Evolutionary conservation across 2,113 vertebrate species (phyloP).

Genomic region (Aphyosemion australe): DNA sequence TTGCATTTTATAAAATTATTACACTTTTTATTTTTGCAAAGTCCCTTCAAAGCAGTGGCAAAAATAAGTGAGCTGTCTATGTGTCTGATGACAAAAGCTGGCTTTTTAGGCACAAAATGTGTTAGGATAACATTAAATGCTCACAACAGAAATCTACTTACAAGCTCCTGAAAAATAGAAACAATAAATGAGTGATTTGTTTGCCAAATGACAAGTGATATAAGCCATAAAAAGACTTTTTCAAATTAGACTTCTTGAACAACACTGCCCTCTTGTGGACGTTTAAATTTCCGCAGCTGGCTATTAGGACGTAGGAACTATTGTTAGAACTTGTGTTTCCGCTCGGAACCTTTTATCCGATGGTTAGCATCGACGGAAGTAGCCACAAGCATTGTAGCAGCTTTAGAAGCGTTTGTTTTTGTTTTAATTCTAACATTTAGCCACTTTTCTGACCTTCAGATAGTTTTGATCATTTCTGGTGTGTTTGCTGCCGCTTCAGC

Average conservation of each 20-base stretch:
- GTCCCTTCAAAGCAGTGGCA: too few relatives aligned
- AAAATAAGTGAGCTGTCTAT: not conserved
- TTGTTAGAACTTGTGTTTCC: constrained; percentile 43
- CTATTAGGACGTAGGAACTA: constrained; percentile 41
- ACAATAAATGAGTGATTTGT: not conserved
- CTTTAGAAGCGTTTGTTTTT: not conserved
- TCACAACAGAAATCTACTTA: not conserved
- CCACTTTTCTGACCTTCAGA: not conserved
- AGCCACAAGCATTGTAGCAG: not conserved
- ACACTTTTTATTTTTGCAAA: too few relatives aligned
- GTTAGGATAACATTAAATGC: not conserved
- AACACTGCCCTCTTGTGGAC: constrained; percentile 61
- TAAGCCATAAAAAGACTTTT: too few relatives aligned
- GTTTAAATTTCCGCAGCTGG: not conserved
- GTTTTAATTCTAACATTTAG: not conserved
- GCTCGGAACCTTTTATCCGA: constrained; percentile 29
- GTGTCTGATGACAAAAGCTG: not conserved
- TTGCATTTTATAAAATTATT: too few relatives aligned
- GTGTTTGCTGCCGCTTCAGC: not conserved
- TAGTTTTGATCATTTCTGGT: not conserved
- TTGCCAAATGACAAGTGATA: not conserved
- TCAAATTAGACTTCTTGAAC: constrained; percentile 9
- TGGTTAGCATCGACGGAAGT: not conserved
- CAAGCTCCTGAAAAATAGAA: not conserved
- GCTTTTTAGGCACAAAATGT: not conserved